phyloP scores from a whole-genome alignment of 2,797 vertebrate genomes.

The Chaetophractus vellerosus region DNA sequence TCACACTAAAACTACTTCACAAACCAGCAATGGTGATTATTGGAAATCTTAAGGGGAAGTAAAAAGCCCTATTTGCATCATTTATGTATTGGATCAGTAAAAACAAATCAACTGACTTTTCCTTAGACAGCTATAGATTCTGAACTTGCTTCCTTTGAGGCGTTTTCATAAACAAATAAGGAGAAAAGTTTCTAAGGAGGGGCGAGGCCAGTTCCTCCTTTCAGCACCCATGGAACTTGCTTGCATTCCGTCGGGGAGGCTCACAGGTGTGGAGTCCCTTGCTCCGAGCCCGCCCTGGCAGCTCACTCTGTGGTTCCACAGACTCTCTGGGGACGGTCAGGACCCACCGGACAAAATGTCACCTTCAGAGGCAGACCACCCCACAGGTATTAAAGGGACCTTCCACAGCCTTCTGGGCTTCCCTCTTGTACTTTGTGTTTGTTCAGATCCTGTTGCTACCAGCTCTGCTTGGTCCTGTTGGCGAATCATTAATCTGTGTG shows the following conservation, averaged over 20 bases:
- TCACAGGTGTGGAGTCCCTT: background rate
- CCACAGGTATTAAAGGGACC: background rate
- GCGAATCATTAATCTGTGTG: constrained; percentile 56
- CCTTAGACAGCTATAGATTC: constrained; percentile 38
- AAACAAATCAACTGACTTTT: constrained; percentile 76
- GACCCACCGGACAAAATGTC: background rate
- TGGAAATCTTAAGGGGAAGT: background rate
- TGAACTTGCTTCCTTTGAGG: constrained; percentile 75
- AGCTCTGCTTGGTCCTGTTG: background rate
- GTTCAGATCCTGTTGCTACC: background rate
- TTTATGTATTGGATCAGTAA: background rate
- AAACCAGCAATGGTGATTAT: background rate
- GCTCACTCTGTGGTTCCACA: background rate
- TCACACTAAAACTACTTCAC: background rate
- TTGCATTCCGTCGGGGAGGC: background rate
- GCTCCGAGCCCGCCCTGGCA: background rate
- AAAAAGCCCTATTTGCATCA: background rate
- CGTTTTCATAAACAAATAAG: constrained; percentile 85
- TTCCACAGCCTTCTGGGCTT: background rate
- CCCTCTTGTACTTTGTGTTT: background rate
- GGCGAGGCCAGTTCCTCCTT: constrained; percentile 78
- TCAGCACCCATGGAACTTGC: background rate
- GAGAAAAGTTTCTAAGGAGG: constrained; percentile 81
- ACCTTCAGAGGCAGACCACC: background rate
- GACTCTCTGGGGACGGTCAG: background rate